These are phyloP conservation scores for Saguinus midas DNA, from an alignment of 2,113 vertebrate species.

Conservation along the genomic window DNA sequence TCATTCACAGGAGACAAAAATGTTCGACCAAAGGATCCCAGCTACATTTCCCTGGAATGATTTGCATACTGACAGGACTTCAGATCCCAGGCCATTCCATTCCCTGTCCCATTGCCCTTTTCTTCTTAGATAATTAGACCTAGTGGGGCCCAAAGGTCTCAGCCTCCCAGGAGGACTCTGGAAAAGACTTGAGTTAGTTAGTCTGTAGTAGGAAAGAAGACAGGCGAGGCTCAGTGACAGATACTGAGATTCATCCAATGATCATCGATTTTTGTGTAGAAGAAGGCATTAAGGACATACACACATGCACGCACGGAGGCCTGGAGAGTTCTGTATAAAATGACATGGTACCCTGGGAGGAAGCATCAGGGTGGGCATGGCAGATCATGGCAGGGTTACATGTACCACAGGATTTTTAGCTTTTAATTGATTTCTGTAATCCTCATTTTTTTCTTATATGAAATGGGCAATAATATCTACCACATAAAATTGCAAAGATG, in stretches of 20 bases:
- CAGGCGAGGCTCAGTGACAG: background rate
- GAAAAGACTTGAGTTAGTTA: background rate
- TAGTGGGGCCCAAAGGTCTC: background rate
- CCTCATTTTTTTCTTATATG: background rate
- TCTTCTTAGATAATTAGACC: background rate
- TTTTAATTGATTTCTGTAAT: background rate
- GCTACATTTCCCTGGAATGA: background rate
- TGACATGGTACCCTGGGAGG: background rate
- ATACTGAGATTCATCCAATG: background rate
- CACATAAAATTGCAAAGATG: background rate
- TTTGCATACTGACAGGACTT: background rate
- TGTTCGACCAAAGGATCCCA: background rate
- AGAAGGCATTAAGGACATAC: background rate
- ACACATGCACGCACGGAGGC: background rate
- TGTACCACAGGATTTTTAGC: background rate
- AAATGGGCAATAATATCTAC: background rate
- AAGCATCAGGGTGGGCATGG: accelerated
- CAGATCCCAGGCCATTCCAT: background rate
- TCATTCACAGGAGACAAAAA: background rate
- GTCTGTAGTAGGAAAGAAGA: background rate
- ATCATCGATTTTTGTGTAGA: background rate
- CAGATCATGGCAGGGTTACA: background rate
- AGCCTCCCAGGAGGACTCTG: background rate
- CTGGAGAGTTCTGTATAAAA: background rate
- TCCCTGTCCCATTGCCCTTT: background rate